Base-by-base conservation (phyloP, 2,888 invertebrate species). In the Blera fallax region DNA sequence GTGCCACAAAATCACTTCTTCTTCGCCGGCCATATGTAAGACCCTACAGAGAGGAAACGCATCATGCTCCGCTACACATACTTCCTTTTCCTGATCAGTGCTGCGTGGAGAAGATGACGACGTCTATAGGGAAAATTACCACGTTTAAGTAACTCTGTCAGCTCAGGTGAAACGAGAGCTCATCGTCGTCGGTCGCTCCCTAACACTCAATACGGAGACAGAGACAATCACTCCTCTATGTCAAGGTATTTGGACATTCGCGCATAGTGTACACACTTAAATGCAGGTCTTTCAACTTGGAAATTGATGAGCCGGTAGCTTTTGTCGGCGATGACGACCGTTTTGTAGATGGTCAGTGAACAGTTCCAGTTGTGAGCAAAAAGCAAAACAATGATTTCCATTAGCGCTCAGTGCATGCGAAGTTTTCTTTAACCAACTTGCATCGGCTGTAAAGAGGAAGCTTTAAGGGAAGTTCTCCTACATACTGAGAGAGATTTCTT, bases 1-100 rank as follows among this genome's bases (percentile, higher is more conserved):
- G 84, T 64, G 80, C 65, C 79, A 76, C 52, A 84, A 76, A 84
- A 79, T 85, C 77, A 81, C 85, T 85, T 87, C 78, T 83, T 81
- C 73, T 14, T 40, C 14, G 40, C 73, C 43, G 77, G 69, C 74
- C 80, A 78, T 73, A 52, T 54, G 34, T 43, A 79, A 84, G 69
- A 76, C 83, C 58, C 60, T 67, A 64, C 27, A 54, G 72, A 69
- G 78, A 87, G 88, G 88, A 87, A 88, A 88, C 87, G 83, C 87
- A 88, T 88, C 87, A 88, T 87, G 88, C 88, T 88, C 85, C 85
- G 87, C 87, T 88, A 85, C 65, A 81, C 87, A 80, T 85, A 88
- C 88, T 88, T 88, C 88, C 88, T 88, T 88, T 88, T 88, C 88
- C 88, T 88, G 88, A 87, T 81, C 88, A 88, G 62, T 80, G 87